phyloP scores from a whole-genome alignment of 2,888 invertebrate genomes.

The Heteromurus nitidus region DNA sequence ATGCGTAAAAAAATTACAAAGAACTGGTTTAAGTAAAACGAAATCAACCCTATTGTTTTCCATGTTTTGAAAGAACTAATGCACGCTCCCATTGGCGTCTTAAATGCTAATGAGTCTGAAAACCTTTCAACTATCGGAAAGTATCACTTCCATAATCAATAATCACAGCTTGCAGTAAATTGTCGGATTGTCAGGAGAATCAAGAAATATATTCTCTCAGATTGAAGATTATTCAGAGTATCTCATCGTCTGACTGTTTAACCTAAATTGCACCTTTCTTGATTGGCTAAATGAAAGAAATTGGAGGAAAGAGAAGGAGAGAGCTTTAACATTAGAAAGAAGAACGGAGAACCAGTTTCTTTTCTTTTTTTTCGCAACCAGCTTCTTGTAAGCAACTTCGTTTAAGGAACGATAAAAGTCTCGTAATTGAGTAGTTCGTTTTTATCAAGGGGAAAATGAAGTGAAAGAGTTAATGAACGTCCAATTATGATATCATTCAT shows the following conservation, averaged over 20 bases:
- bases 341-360: constrained; percentile 56
- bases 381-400: background rate
- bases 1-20: too few species aligned
- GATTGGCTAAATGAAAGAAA: constrained; percentile 48
- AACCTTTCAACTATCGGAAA: too few species aligned
- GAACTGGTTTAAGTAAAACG: too few species aligned
- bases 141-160: too few species aligned
- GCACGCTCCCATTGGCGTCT: background rate
- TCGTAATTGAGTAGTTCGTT: constrained; percentile 39
- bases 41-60: too few species aligned
- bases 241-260: constrained; percentile 53
- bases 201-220: background rate
- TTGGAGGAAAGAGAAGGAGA: constrained; percentile 24
- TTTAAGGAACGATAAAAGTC: background rate
- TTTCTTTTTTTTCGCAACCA: background rate
- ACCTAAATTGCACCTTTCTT: constrained; percentile 55
- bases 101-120: background rate
- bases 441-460: background rate
- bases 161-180: background rate
- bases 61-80: background rate
- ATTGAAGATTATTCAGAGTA: background rate
- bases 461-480: constrained; percentile 25
- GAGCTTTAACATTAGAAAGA: background rate
- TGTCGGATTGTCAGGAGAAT: background rate
- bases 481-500: constrained; percentile 17